These are phyloP conservation scores for Vanessa tameamea DNA, from an alignment of 1,140 invertebrate species.

Conservation along the genomic window DNA sequence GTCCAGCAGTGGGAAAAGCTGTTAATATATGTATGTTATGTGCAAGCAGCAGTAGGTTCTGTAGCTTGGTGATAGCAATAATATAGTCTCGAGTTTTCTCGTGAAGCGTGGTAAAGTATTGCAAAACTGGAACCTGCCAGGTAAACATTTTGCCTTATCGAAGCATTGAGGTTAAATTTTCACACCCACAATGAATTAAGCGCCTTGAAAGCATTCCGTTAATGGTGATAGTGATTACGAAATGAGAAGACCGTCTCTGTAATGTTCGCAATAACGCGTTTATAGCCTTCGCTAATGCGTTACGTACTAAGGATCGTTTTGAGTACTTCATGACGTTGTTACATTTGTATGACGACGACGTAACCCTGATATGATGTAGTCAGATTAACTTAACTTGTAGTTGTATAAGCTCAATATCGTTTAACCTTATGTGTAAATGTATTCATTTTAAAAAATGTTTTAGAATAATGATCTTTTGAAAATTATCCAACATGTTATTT, in stretches of 20 bases:
- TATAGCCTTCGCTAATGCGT: slow-evolving; percentile 5
- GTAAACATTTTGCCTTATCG: not conserved
- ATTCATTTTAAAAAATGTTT: no score
- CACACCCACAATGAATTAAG: not conserved
- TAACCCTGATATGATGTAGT: not conserved
- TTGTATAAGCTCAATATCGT: no score
- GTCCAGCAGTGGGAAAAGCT: no score
- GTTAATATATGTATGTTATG: no score
- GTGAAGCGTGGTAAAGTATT: no score
- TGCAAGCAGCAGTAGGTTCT: no score
- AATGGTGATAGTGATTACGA: slow-evolving; percentile 10
- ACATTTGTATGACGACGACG: not conserved
- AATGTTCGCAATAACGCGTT: slow-evolving; percentile 11
- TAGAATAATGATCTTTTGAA: no score
- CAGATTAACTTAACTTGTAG: not conserved
- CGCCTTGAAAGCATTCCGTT: not conserved
- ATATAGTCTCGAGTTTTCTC: no score
- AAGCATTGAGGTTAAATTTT: not conserved
- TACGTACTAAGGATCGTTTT: not conserved
- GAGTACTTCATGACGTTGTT: slow-evolving; percentile 2
- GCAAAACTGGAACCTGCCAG: no score
- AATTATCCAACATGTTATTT: no score
- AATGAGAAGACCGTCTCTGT: slow-evolving; percentile 10
- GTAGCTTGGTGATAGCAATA: no score
- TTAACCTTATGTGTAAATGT: no score